phyloP scores from a whole-genome alignment of 2,888 invertebrate genomes.

The Pyrocoelia pectoralis region DNA sequence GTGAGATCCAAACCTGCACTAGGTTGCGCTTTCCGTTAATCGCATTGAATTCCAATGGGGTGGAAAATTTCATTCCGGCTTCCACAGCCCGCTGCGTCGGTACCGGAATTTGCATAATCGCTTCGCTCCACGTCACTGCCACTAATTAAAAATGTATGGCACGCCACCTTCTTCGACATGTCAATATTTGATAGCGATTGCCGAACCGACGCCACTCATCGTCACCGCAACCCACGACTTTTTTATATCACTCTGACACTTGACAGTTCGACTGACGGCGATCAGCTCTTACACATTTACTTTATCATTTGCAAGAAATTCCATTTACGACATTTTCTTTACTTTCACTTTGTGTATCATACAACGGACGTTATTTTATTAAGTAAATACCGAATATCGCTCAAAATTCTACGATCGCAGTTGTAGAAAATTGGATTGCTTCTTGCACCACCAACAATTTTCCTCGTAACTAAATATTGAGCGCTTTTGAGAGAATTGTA shows the following conservation, averaged over 20 bases:
- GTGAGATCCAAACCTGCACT: slow-evolving; percentile 34
- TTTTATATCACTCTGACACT: slow-evolving; percentile 35
- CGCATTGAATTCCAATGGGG: slow-evolving; percentile 58
- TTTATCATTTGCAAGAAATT: slow-evolving; percentile 32
- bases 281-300: slow-evolving; percentile 33
- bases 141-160: slow-evolving; percentile 59
- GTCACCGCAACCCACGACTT: slow-evolving; percentile 38
- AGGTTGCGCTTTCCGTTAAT: slow-evolving; percentile 52
- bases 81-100: slow-evolving; percentile 50
- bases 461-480: too few species aligned
- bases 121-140: slow-evolving; percentile 49
- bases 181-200: slow-evolving; percentile 49
- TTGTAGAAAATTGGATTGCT: too few species aligned
- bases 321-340: slow-evolving; percentile 17
- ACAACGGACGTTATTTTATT: not conserved
- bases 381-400: too few species aligned
- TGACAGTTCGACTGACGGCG: slow-evolving; percentile 35
- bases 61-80: slow-evolving; percentile 58
- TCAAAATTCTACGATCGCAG: too few species aligned
- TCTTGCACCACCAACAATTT: too few species aligned
- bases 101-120: slow-evolving; percentile 58
- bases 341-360: not conserved
- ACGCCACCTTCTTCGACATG: slow-evolving; percentile 50
- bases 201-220: slow-evolving; percentile 40
- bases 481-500: too few species aligned